Base-by-base conservation (phyloP, 2,113 vertebrate genomes). In the Siniperca knerii region DNA sequence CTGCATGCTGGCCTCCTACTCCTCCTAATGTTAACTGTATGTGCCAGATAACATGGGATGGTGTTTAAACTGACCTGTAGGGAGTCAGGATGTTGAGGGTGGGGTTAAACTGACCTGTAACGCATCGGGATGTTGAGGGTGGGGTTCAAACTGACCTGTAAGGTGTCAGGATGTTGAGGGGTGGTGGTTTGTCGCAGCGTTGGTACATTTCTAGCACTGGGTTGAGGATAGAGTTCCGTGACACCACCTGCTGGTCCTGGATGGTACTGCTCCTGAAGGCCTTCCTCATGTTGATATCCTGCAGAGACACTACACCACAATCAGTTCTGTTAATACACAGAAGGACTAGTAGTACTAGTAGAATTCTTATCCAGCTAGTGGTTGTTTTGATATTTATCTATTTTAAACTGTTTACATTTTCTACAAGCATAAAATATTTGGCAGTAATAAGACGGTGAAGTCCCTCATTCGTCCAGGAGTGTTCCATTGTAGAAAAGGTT, bases 241-340 rank as follows among this genome's bases (percentile, higher is more conserved):
- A 97, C 61, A 97, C 96, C 0, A 97, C 97, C 93, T 98, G 97
- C 92, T 97, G 97, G 88, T 97, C 97, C 93, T 98, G 97, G 82
- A 95, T 96, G 0, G 96, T 97, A 52, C 96, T 97, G 93, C 96
- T 97, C 93, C 96, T 96, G 93, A 97, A 97, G 0, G 97, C 97
- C 87, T 97, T 97, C 81, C 97, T 90, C 97, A 97, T 97, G 93
- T 97, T 97, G 93, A 97, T 97, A 75, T 97, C 97, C 92, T 97
- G 97, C 82, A 97, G 95, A 0, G 97, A 97, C 1, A 97, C 97
- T 97, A 86, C 2, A 25, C 1, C 52, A 72, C 52, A 61, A 1
- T 40, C 66, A 57, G 6, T 4, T 18, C 33, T 60, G 12, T 75
- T 29, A 77, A 35, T 40, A 62, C 35, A 55, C 58, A 35, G 15